These are phyloP conservation scores for Cacatua alba DNA, from an alignment of 2,113 vertebrate genomes.

Conservation along the genomic window DNA sequence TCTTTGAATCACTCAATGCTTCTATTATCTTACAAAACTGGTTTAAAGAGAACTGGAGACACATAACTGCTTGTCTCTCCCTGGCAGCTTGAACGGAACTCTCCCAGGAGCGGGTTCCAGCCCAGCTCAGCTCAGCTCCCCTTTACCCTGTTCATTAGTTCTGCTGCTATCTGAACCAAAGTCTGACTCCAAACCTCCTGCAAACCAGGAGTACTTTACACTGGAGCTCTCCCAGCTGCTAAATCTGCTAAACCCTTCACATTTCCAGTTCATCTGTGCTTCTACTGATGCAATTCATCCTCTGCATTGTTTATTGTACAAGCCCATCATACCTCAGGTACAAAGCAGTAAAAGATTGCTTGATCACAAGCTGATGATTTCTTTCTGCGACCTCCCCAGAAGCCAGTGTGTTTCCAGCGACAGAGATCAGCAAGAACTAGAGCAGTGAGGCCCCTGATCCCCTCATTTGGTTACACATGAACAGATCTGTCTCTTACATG, in stretches of 20 bases:
- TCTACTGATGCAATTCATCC: neutral
- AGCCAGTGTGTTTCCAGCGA: neutral
- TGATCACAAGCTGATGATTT: neutral
- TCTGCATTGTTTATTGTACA: neutral
- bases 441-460: neutral
- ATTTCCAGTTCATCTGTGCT: neutral
- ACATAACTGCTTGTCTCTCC: neutral
- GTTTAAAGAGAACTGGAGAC: neutral
- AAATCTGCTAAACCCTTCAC: neutral
- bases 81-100: accelerated
- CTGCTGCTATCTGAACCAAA: neutral
- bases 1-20: neutral
- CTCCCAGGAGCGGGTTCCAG: neutral
- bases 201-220: neutral
- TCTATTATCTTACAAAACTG: neutral
- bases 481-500: neutral
- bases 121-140: too few species aligned
- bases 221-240: neutral
- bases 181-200: neutral
- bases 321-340: neutral
- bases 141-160: accelerated
- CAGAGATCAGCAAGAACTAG: neutral
- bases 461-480: neutral
- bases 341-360: neutral
- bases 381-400: neutral